These are phyloP conservation scores for Hyles vespertilio DNA, from an alignment of 1,140 invertebrate genomes.

Conservation along the genomic window DNA sequence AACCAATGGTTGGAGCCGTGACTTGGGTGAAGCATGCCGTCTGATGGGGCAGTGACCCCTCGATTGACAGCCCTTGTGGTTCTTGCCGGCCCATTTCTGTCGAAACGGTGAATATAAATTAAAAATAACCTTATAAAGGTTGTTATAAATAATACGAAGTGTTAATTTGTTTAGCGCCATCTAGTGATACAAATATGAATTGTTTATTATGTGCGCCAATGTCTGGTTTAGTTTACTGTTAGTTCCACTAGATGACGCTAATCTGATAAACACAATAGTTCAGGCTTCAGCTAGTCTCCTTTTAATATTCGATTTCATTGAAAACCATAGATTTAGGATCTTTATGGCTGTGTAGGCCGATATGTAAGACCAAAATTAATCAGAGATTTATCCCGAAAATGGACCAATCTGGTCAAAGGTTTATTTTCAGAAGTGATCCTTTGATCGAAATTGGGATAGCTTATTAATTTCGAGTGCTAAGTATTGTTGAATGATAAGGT, in stretches of 20 bases:
- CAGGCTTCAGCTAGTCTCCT: no score
- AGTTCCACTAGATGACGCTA: conserved; percentile 12
- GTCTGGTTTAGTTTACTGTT: neutral
- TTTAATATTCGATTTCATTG: no score
- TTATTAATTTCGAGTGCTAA: no score
- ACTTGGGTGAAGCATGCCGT: conserved; percentile 45
- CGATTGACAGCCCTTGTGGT: conserved; percentile 35
- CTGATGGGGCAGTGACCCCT: conserved; percentile 45
- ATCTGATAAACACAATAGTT: neutral
- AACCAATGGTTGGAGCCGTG: conserved; percentile 47
- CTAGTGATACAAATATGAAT: neutral
- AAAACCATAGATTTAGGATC: no score
- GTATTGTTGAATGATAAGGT: no score
- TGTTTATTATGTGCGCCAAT: neutral
- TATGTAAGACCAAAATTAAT: no score
- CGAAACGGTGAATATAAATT: conserved; percentile 16
- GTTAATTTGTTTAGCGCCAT: neutral
- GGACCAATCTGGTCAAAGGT: no score
- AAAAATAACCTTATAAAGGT: neutral
- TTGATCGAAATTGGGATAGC: no score
- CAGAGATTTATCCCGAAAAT: no score
- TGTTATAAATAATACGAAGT: neutral
- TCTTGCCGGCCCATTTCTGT: conserved; percentile 63
- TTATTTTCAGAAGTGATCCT: no score
- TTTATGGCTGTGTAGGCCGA: no score